Base-by-base conservation (phyloP, 2,888 invertebrate genomes). In the Dinocampus coccinellae region DNA sequence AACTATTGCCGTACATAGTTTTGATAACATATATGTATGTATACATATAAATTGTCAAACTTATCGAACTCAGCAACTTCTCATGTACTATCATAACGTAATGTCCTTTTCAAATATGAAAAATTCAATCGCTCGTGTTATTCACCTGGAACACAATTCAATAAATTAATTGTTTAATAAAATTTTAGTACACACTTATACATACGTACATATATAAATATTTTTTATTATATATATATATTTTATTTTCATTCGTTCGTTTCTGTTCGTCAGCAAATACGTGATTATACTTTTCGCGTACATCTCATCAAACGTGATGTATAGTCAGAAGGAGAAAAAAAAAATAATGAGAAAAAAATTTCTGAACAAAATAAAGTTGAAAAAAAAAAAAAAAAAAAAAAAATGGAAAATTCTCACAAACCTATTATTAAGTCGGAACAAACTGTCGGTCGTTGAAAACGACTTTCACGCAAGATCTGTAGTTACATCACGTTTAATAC, bases 381-480 rank as follows among this genome's bases (percentile, higher is more conserved):
- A 62, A 66, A 69, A 74, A 39, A 57, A 55, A 69, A 61, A 10
- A 24, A 29, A 58, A 26, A 33, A 64, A 52, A 42, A 65, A 53
- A 52, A 10, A 36, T 11, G 24, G 26, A 36, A 39, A 61, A 57
- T 66, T 22, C 34, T 39, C 39, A 36, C 16, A 34, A 63, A 67
- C 52, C 20, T 60, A 63, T 73, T 55, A 71, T 61, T 61, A 76
- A 73, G 57, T 33, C 63, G 36, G 47, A 62, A 67, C 69, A 76
- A 74, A 74, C 73, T 75, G 69, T 47, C 69, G 72, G 75, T 74
- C 71, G 53, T 68, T 72, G 16, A 39, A 70, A 74, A 75, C 74
- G 65, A 77, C 75, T 77, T 77, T 77, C 76, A 74, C 77, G 68
- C 69, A 66, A 66, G 42, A 66, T 60, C 60, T 36, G 39, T 34